Evolutionary conservation across 2,888 invertebrate species (phyloP), one percentile per base, ranked within the genome.

Genomic region (Odontomyia ornata): DNA sequence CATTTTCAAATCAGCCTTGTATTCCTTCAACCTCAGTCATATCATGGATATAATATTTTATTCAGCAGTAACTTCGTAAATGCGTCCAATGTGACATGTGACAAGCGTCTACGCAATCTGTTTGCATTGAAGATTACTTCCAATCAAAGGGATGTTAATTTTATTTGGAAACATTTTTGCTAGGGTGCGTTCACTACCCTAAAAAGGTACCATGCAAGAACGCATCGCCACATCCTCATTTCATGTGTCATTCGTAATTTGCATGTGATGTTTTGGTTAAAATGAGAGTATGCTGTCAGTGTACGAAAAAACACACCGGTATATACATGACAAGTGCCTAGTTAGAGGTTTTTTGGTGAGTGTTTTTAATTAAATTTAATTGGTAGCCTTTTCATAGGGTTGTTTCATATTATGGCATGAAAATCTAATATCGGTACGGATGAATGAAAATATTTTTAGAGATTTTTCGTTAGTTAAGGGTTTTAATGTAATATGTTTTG

Each of bases 111-210:
- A 46, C 43, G 62, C 77, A 77, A 77, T 79, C 76, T 78, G 72
- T 79, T 77, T 77, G 77, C 75, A 57, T 72, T 76, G 65, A 56
- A 76, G 46, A 77, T 79, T 77, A 76, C n/a, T 79, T 30, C 62
- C 72, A 73, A 79, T 79, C 76, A 79, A 79, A 76, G 73, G 75
- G 60, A 79, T 77, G 78, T 76, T 76, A 77, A 76, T 77, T 77
- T 57, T 62, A 77, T 77, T 78, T 78, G 71, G 71, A 62, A 62
- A 76, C 56, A n/a, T 69, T 67, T 56, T 52, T 69, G 43, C 13
- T 25, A 13, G 36, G 57, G 60, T 28, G 56, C 13, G 13, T 60
- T 30, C 30, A 46, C 69, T n/a, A 15, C 18, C 21, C 27, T 43
- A 36, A 36, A 9, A 30, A 69, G 69, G 21, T 21, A 21, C 11